Percentiles rank a stretch among this genome's conserved stretches.
Conservation (phyloP, 1,140 invertebrate species). For the Drosophila oshimai region DNA sequence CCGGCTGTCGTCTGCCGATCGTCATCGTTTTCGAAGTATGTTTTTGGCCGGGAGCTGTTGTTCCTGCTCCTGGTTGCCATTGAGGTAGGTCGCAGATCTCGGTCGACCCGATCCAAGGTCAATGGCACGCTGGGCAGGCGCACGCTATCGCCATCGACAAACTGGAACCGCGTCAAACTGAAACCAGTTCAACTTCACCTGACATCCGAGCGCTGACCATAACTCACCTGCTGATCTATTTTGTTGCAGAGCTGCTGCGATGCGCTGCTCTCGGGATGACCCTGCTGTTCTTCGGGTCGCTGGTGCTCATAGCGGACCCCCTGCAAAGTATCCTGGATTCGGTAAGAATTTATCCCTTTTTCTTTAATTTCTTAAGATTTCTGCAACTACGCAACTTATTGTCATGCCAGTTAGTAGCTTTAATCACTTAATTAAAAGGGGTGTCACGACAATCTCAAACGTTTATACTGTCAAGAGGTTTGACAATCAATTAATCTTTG, state of each 20-base stretch:
- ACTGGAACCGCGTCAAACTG: conserved; percentile 50
- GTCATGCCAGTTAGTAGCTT: not conserved
- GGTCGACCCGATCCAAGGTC: conserved; percentile 52
- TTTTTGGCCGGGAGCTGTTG: conserved; percentile 15
- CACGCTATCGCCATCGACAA: conserved; percentile 56
- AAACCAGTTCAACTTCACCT: conserved; percentile 71
- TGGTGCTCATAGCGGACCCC: conserved; percentile 84
- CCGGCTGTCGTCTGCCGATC: not conserved
- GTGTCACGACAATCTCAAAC: not conserved
- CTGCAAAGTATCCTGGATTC: conserved; percentile 83
- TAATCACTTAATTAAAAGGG: not conserved
- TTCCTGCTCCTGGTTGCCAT: conserved; percentile 69
- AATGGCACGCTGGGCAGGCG: conserved; percentile 42
- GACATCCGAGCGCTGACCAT: conserved; percentile 34
- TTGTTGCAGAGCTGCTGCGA: conserved; percentile 71
- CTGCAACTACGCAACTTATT: too few relatives aligned
- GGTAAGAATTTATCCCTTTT: conserved; percentile 78
- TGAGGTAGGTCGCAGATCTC: conserved; percentile 76
- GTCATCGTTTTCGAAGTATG: conserved; percentile 45
- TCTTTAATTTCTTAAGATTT: too few relatives aligned
- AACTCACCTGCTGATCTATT: conserved; percentile 52
- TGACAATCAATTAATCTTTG: too few relatives aligned
- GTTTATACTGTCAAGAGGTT: not conserved
- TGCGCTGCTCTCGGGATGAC: conserved; percentile 74
- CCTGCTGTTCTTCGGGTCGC: conserved; percentile 81